Base-by-base conservation (phyloP, 2,113 vertebrate genomes). In the Trogon melanurus region DNA sequence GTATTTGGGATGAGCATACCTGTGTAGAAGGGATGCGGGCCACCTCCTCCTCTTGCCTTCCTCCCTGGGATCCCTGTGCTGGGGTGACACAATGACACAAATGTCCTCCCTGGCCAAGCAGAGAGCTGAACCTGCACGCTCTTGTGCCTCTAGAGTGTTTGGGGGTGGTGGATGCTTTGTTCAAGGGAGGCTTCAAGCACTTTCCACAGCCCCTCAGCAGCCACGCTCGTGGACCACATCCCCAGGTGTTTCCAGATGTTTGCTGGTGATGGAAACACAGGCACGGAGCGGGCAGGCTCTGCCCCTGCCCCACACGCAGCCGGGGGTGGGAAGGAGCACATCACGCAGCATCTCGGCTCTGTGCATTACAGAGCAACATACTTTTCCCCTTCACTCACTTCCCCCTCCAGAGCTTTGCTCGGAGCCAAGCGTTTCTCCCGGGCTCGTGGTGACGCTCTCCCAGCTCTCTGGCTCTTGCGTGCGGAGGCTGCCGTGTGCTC, bases 371-470 rank as follows among this genome's bases (percentile, higher is more conserved):
- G 22, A 66, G 81, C 44, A 48, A 60, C 70, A 91, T 97, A 88
- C 47, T 96, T 95, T 96, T 79, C 84, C 66, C 45, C 81, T 96
- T 94, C 0, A 38, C 91, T 97, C 95, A 96, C 48, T 89, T 92
- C 71, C 91, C 34, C 1, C 67, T 60, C 27, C 85, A 9, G 80
- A 38, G 48, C 78, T 65, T 80, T 67, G 53, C 72, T 57, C 1
- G 2, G 41, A 93, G 93, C 89, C 95, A 91, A 65, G 62, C 4
- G 17, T 54, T 53, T 38, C 81, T 87, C 89, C 67, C 32, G 3
- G 47, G 80, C 86, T 90, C 15, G 8, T 2, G 86, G 88, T 41
- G 91, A 86, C 3, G 83, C 22, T 71, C 47, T 44, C 66, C 75
- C 57, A 1, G 61, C 51, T 44, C 74, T 25, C 60, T 1, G 64